Conservation (phyloP, 2,888 invertebrate genomes). For the Philereme transversata region DNA sequence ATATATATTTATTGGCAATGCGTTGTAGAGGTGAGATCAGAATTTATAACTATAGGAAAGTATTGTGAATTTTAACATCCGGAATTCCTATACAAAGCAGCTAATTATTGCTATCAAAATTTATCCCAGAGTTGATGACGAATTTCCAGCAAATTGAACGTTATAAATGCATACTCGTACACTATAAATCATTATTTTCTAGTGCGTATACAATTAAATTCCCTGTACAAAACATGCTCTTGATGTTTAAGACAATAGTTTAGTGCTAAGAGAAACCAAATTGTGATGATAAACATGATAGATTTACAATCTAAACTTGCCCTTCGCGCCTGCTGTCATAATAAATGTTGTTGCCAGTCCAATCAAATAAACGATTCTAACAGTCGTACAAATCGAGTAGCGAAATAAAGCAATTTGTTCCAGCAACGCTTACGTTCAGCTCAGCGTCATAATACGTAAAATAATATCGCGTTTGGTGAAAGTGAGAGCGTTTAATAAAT, state of each 20-base stretch:
- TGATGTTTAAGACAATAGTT: no score
- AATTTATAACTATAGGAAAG: constrained; percentile 48
- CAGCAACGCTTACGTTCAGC: constrained; percentile 28
- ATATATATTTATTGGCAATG: constrained; percentile 53
- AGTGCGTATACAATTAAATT: no score
- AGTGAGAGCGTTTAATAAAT: constrained; percentile 71
- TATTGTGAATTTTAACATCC: constrained; percentile 7
- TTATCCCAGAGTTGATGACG: no score
- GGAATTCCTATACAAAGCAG: not conserved
- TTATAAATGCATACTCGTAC: no score
- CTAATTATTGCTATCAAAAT: no score
- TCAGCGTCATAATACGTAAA: constrained; percentile 42
- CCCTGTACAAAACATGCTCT: no score
- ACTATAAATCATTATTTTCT: no score
- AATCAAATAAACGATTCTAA: constrained; percentile 21
- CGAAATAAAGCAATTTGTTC: constrained; percentile 32
- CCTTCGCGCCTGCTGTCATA: constrained; percentile 7
- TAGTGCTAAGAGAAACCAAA: not conserved
- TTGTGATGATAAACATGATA: constrained; percentile 6
- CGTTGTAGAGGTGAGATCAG: constrained; percentile 50
- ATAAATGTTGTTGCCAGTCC: constrained; percentile 13
- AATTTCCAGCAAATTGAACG: no score
- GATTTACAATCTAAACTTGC: constrained; percentile 7
- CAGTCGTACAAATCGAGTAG: constrained; percentile 29
- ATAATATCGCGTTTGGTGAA: constrained; percentile 61